Evolutionary conservation across 2,797 vertebrate genomes (phyloP), one percentile per base, ranked within the genome.

Genomic region (Botia kubotai): DNA sequence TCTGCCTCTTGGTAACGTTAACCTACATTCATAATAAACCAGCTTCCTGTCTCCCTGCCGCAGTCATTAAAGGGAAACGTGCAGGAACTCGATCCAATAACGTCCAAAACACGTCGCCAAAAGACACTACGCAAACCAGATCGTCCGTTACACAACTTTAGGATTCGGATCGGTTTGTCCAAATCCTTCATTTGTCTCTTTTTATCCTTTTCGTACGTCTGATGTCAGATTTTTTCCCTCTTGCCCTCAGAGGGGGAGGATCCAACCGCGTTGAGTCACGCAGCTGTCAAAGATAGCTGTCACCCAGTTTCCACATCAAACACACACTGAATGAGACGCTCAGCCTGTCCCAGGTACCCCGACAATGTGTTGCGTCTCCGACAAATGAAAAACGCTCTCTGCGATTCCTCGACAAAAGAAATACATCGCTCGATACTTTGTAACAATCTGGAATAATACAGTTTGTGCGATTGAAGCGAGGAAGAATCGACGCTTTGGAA

Each of bases 211-310:
- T 46, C 7, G 43, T 46, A 11, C 43, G 92, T 48, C 92, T 93
- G 94, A 94, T 94, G 94, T 94, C 93, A 94, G 91, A 92, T 89
- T 82, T 89, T 46, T 90, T 82, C 86, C 82, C 88, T 87, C 85
- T 89, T 88, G 82, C 84, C 88, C 89, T 85, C 90, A 76, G 86
- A 89, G 94, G 91, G 95, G 94, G 92, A 90, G 94, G 93, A 91
- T 92, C 94, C 93, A 89, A 87, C 91, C 86, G 90, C 77, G 91
- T 87, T 91, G 90, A 93, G 95, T 94, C 94, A 92, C 92, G 94
- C 95, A 96, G 96, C 96, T 97, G 97, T 97, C 96, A 96, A 95
- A 95, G 92, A 93, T 91, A 93, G 94, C 94, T 95, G 94, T 95
- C 94, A 95, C 90, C 93, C 94, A 95, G 93, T 93, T 95, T 94